phyloP scores from a whole-genome alignment of 92 coral and sea anemone genomes.

The Nematostella vectensis region DNA sequence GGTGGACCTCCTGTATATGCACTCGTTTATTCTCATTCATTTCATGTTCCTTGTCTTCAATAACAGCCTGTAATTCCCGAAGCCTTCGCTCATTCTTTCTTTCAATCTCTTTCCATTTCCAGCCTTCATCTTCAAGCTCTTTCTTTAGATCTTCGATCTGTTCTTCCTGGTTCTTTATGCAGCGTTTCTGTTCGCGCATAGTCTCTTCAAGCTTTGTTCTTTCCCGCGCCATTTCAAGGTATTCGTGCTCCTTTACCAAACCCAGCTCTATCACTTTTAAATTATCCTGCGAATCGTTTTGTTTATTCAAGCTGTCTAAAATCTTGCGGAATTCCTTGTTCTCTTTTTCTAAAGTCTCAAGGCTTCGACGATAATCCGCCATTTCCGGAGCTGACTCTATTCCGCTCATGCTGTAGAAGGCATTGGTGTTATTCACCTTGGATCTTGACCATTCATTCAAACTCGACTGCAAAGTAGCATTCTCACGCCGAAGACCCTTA shows the following conservation, averaged over 20 bases:
- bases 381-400: slow-evolving; percentile 12
- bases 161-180: slow-evolving; percentile 53
- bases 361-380: slow-evolving; percentile 43
- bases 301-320: slow-evolving; percentile 54
- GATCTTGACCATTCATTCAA: slow-evolving; percentile 46
- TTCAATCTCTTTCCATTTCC: slow-evolving; percentile 48
- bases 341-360: slow-evolving; percentile 62
- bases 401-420: background rate
- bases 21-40: slow-evolving; percentile 35
- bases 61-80: slow-evolving; percentile 33
- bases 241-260: slow-evolving; percentile 51
- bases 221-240: slow-evolving; percentile 50
- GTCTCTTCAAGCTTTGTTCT: slow-evolving; percentile 42
- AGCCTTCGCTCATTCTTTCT: slow-evolving; percentile 52
- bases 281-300: slow-evolving; percentile 39
- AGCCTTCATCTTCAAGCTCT: slow-evolving; percentile 45
- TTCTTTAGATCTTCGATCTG: slow-evolving; percentile 54
- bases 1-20: slow-evolving; percentile 44
- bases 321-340: slow-evolving; percentile 68
- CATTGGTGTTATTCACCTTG: background rate
- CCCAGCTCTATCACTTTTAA: slow-evolving; percentile 53
- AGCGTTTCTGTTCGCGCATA: slow-evolving; percentile 51
- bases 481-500: slow-evolving; percentile 54
- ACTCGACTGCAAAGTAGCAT: slow-evolving; percentile 43
- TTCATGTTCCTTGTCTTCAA: slow-evolving; percentile 59